phyloP scores from a whole-genome alignment of 1,140 invertebrate genomes.

The Ditylenchus dipsaci region DNA sequence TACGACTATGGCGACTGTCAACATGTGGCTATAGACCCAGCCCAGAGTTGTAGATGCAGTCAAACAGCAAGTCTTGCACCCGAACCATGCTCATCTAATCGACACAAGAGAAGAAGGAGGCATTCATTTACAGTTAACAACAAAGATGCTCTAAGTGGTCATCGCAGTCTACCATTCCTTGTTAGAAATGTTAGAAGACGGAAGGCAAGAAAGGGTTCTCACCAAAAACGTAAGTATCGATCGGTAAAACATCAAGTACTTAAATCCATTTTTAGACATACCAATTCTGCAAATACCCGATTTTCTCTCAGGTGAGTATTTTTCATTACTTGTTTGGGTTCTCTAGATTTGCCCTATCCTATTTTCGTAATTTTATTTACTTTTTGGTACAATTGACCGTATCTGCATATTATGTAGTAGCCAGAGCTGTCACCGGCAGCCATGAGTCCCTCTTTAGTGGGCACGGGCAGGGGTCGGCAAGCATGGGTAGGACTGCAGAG shows the following conservation, averaged over 20 bases:
- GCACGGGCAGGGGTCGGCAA: too few relatives aligned
- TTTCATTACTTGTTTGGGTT: too few relatives aligned
- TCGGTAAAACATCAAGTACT: too few relatives aligned
- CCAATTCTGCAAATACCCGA: not conserved
- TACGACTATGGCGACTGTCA: conserved; percentile 19
- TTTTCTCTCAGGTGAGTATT: not conserved
- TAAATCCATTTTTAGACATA: too few relatives aligned
- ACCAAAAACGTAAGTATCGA: too few relatives aligned
- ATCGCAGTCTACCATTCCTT: not conserved
- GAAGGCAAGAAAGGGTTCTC: not conserved
- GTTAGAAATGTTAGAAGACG: not conserved
- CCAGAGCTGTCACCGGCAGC: too few relatives aligned
- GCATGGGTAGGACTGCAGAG: too few relatives aligned
- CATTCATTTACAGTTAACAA: not conserved
- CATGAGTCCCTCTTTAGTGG: too few relatives aligned
- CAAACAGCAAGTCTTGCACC: not conserved
- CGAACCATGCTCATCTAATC: not conserved
- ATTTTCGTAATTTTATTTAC: too few relatives aligned
- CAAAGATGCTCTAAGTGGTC: not conserved
- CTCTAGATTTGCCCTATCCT: too few relatives aligned
- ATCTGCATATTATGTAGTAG: too few relatives aligned
- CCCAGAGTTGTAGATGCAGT: conserved; percentile 24
- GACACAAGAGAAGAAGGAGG: not conserved
- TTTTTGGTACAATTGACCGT: too few relatives aligned
- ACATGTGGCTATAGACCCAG: conserved; percentile 15